Base-by-base conservation (phyloP, 2,888 invertebrate genomes). In the Slavum lentiscoides region DNA sequence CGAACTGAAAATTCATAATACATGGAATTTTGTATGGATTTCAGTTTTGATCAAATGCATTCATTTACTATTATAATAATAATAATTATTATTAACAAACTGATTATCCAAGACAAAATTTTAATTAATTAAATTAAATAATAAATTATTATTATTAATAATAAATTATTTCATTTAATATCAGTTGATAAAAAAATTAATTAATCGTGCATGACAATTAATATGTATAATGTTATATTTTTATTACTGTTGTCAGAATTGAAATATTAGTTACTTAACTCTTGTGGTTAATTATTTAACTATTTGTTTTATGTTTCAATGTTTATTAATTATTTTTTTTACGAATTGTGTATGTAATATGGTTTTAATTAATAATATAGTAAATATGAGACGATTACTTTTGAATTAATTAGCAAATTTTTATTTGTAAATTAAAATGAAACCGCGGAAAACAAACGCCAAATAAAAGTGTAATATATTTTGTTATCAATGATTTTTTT, bases 1-100 rank as follows among this genome's bases (percentile, higher is more conserved):
- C 1, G 15, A 76, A 76, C 49, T 76, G 76, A 69, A 69, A 69
- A 69, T 76, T 76, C 76, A 76, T 76, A 76, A 76, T 76, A 76
- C 68, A 69, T 61, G 53, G 7, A 19, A 58, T 75, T 69, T 76
- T 76, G 76, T 68, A 76, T 76, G 76, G 69, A 69, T 76, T 76
- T 69, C 68, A 76, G 76, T 69, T 76, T 69, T 69, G 49, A 62
- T 62, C 30, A 59, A 0, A 39, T 55, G 53, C 19, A 53, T 55
- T 19, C 11, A 55, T 53, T 64, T 37, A 37, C 49, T 30, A 43
- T 43, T 43, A 30, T 30, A 2, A 30, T 30, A 2, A 30, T 30
- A 2, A 30, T 30, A 2, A 30, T 30, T 43, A 43, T 9, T 43
- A 43, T 43, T 62, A 62, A n/a, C 19, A 49, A 62, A 49, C 49